Percentiles rank a stretch among this genome's conserved stretches.
Conservation (phyloP, 1,140 invertebrate species). For the Heliconius melpomene region DNA sequence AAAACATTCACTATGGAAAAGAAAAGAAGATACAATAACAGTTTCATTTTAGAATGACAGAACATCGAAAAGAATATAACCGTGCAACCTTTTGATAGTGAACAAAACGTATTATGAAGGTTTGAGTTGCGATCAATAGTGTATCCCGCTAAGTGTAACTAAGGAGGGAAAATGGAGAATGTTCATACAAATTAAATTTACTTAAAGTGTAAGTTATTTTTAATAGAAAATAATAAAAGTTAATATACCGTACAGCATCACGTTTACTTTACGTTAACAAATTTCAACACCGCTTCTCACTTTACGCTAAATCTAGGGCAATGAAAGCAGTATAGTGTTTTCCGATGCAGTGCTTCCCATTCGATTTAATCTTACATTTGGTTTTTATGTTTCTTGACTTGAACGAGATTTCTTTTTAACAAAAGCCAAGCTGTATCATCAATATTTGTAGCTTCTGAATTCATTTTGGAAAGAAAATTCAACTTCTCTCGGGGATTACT, state of each 20-base stretch:
- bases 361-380: not conserved
- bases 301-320: not conserved
- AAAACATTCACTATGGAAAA: not conserved
- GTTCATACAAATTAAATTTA: not conserved
- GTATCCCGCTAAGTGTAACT: slow-evolving; percentile 12
- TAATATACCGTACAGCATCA: not conserved
- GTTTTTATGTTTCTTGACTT: not conserved
- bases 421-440: not conserved
- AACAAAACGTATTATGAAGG: slow-evolving; percentile 7
- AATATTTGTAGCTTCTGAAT: not conserved
- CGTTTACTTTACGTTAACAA: not conserved
- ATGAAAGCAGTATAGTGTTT: slow-evolving; percentile 3
- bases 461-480: not conserved
- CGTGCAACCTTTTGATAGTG: slow-evolving; percentile 8
- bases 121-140: not conserved
- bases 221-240: not conserved
- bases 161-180: not conserved
- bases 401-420: not conserved
- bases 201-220: not conserved
- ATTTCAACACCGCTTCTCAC: not conserved
- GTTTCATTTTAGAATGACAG: not conserved
- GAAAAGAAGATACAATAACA: not conserved
- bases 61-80: not conserved
- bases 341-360: not conserved
- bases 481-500: no score